Conservation (phyloP, 2,797 vertebrate species). For the Gouania willdenowi region DNA sequence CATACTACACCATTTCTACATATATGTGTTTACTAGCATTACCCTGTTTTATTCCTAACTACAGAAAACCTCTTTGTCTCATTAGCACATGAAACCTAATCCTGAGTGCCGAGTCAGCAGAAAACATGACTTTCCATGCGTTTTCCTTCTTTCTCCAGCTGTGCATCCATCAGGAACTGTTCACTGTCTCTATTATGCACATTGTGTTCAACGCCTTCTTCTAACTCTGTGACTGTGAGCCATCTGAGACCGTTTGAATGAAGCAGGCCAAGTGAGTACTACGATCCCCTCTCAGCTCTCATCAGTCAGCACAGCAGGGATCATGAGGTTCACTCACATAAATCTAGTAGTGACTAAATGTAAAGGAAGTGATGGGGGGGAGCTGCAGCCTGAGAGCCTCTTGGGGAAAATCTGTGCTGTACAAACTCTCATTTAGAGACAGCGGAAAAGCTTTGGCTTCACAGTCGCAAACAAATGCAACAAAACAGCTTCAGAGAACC, state of each 20-base stretch:
- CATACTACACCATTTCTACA: too few species aligned
- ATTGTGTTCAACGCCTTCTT: constrained; percentile 27
- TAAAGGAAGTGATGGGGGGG: constrained; percentile 26
- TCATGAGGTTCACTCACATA: not conserved
- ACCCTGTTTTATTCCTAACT: too few species aligned
- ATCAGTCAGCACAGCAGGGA: constrained; percentile 4
- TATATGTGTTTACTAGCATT: too few species aligned
- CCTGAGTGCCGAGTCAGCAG: too few species aligned
- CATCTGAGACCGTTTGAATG: constrained; percentile 15
- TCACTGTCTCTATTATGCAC: constrained; percentile 24
- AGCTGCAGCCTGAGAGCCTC: constrained; percentile 2
- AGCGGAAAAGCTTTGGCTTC: not conserved
- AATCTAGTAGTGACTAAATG: constrained; percentile 28
- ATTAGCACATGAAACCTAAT: too few species aligned
- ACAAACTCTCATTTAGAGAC: not conserved
- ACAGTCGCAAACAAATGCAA: not conserved
- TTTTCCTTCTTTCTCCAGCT: not conserved
- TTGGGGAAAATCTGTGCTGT: not conserved
- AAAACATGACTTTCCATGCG: too few species aligned
- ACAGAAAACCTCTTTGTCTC: too few species aligned
- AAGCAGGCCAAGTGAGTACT: constrained; percentile 1
- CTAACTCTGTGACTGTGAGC: constrained; percentile 54
- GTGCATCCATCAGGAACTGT: not conserved
- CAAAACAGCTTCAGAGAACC: not conserved
- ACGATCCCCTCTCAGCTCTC: not conserved